Evolutionary conservation across 2,888 invertebrate genomes (phyloP).

Genomic region (Bruchidius siliquastri): DNA sequence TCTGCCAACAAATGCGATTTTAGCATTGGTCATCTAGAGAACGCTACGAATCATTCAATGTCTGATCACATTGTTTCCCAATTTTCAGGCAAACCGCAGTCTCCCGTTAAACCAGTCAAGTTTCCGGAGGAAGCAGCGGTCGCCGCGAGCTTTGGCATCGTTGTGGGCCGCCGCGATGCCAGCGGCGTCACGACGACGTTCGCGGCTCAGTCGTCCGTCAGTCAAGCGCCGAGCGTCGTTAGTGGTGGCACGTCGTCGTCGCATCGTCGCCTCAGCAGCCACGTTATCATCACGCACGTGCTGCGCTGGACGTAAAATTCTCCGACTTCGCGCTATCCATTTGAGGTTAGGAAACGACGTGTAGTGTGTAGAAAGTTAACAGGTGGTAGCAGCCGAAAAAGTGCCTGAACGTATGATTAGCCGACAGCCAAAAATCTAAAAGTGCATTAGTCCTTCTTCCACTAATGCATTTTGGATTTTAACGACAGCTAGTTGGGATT

Average conservation of each 20-base stretch:
- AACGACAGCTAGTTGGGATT: no score
- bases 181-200: background rate
- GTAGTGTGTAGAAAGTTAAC: background rate
- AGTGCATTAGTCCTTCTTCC: background rate
- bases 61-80: no score
- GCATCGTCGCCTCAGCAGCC: background rate
- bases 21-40: no score
- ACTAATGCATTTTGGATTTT: no score
- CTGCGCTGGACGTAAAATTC: background rate
- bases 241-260: background rate
- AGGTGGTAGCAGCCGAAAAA: no score
- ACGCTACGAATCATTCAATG: no score
- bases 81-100: background rate
- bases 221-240: background rate
- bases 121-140: background rate
- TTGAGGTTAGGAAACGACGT: background rate
- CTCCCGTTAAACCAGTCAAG: background rate
- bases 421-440: background rate
- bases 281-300: background rate
- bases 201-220: background rate
- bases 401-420: no score
- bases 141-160: background rate
- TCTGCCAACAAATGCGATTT: no score
- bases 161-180: background rate
- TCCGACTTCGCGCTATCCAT: background rate